Conservation (phyloP, 2,888 invertebrate genomes). For the Tipula confusa region DNA sequence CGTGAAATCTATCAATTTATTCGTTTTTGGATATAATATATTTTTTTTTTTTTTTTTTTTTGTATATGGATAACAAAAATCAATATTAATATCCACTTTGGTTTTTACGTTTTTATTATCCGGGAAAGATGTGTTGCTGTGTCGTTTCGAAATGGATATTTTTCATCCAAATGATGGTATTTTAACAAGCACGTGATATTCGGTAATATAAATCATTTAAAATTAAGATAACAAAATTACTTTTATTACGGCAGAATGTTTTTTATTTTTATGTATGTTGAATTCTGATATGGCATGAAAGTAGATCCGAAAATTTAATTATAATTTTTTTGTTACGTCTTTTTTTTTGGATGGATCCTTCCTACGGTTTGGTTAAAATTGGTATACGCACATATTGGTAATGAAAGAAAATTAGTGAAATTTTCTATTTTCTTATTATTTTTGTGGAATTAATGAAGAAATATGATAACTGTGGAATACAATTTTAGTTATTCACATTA, state of each 20-base stretch:
- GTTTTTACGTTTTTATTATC: constrained; percentile 8
- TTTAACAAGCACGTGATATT: constrained; percentile 20
- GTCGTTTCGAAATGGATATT: constrained; percentile 25
- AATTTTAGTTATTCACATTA: neutral
- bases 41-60: too few relatives aligned
- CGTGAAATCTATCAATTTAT: constrained; percentile 25
- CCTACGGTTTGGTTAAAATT: neutral
- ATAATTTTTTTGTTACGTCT: neutral
- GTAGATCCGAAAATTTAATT: constrained; percentile 25
- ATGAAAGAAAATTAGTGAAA: neutral
- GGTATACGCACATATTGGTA: neutral
- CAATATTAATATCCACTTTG: constrained; percentile 25
- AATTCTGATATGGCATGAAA: constrained; percentile 12
- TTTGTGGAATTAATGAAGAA: neutral
- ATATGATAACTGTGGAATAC: neutral
- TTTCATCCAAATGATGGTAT: constrained; percentile 20
- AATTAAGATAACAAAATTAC: constrained; percentile 25
- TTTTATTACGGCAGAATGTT: neutral
- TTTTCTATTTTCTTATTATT: neutral
- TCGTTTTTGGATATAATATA: neutral
- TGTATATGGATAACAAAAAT: neutral
- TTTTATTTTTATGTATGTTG: neutral
- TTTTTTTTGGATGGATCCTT: neutral
- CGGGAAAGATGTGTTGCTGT: neutral
- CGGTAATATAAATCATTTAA: constrained; percentile 25